A percentile compares a stretch with the other conserved stretches of the same genome.
Evolutionary conservation across 2,797 vertebrate genomes (phyloP).

Genomic region (Lepilemur septentrionalis): DNA sequence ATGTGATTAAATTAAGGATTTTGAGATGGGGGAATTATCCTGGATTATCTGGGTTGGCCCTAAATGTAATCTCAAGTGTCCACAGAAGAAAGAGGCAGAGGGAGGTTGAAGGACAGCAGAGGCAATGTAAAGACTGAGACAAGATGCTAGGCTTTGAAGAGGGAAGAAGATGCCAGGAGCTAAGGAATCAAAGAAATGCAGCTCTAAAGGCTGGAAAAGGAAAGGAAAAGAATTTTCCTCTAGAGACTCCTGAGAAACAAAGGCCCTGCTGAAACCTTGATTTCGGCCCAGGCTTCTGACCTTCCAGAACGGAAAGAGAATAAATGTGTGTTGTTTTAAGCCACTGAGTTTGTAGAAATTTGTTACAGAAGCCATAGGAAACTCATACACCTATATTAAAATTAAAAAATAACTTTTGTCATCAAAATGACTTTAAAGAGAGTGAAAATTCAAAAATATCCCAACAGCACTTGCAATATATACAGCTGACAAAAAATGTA

Average conservation of each 20-base stretch:
- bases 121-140: background rate
- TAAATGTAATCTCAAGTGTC: background rate
- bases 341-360: background rate
- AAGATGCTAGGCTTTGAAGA: background rate
- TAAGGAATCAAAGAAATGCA: background rate
- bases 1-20: background rate
- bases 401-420: background rate
- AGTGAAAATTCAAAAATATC: conserved; percentile 30
- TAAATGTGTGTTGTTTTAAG: background rate
- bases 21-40: background rate
- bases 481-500: background rate
- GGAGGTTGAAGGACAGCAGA: background rate
- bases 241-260: background rate
- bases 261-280: background rate
- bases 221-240: background rate
- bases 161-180: background rate
- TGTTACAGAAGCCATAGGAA: background rate
- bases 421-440: background rate
- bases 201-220: background rate
- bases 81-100: background rate
- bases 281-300: background rate
- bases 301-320: background rate
- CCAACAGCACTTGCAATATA: background rate
- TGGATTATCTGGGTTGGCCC: background rate
- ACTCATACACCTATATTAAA: background rate